Evolutionary conservation across 2,797 vertebrate genomes (phyloP).

Genomic region (Sebastiscus tertius): DNA sequence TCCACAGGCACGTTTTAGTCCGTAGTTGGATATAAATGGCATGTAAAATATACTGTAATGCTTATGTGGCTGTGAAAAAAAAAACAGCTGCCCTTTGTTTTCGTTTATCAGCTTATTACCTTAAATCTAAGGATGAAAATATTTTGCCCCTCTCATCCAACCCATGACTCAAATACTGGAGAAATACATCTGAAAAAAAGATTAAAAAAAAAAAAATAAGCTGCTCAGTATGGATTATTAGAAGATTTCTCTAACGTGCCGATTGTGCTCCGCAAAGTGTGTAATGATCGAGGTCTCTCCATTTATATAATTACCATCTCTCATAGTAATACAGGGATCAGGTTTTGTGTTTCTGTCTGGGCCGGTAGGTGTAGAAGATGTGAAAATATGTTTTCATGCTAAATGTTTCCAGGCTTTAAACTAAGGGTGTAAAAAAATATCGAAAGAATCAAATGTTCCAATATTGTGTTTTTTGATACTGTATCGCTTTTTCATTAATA

Average conservation of each 20-base stretch:
- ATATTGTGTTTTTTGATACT: no score
- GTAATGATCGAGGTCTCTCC: constrained; percentile 39
- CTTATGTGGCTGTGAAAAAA: constrained; percentile 18
- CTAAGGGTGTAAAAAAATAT: no score
- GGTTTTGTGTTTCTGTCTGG: not conserved
- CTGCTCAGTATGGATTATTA: constrained; percentile 37
- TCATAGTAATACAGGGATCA: not conserved
- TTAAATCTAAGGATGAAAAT: constrained; percentile 29
- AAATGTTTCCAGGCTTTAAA: no score
- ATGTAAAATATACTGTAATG: constrained; percentile 56
- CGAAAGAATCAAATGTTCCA: no score
- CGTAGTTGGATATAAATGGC: constrained; percentile 55
- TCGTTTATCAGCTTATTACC: constrained; percentile 8
- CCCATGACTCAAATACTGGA: constrained; percentile 35
- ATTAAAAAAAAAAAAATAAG: constrained; percentile 19
- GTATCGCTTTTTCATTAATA: no score
- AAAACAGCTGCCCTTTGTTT: not conserved
- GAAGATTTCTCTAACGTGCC: constrained; percentile 18
- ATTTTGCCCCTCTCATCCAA: constrained; percentile 13
- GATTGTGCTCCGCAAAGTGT: constrained; percentile 24
- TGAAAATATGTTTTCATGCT: no score
- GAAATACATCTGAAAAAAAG: constrained; percentile 43
- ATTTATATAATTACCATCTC: not conserved
- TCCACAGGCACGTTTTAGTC: constrained; percentile 46
- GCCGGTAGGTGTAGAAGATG: not conserved